phyloP scores from a whole-genome alignment of 2,113 vertebrate genomes.

The Agelaius tricolor region DNA sequence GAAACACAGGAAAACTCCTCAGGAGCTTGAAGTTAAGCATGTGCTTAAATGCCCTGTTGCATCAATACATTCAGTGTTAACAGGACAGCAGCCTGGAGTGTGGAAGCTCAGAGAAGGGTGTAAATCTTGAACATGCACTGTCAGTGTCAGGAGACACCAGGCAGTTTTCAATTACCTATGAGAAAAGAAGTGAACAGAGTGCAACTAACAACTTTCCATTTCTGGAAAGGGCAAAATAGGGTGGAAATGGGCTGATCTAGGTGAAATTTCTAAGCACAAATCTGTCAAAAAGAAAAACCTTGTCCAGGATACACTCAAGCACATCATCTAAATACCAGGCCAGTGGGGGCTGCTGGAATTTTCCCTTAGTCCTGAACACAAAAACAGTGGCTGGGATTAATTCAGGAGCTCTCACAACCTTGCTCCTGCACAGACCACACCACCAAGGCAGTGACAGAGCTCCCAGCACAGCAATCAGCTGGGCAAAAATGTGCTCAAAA shows the following conservation, averaged over 20 bases:
- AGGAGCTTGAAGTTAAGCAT: background rate
- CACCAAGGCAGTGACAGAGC: background rate
- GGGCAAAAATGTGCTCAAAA: background rate
- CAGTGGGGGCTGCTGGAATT: background rate
- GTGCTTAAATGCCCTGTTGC: background rate
- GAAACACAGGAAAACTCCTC: background rate
- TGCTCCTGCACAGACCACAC: background rate
- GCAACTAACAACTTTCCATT: background rate
- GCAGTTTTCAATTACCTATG: background rate
- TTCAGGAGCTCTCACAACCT: background rate
- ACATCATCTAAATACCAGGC: constrained; percentile 11
- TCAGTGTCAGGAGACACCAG: background rate
- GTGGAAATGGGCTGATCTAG: background rate
- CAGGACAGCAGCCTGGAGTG: background rate
- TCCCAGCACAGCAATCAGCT: background rate
- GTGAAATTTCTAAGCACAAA: constrained; percentile 5
- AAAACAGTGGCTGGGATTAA: background rate
- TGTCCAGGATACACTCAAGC: background rate
- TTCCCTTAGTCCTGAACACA: background rate
- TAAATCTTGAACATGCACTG: background rate
- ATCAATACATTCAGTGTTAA: background rate
- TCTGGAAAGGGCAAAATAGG: background rate
- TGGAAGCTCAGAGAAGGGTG: background rate
- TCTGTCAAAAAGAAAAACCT: background rate
- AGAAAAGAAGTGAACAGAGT: background rate